These are phyloP conservation scores for Pantherophis vulpinus DNA, from an alignment of 2,797 vertebrate species.

Conservation along the genomic window DNA sequence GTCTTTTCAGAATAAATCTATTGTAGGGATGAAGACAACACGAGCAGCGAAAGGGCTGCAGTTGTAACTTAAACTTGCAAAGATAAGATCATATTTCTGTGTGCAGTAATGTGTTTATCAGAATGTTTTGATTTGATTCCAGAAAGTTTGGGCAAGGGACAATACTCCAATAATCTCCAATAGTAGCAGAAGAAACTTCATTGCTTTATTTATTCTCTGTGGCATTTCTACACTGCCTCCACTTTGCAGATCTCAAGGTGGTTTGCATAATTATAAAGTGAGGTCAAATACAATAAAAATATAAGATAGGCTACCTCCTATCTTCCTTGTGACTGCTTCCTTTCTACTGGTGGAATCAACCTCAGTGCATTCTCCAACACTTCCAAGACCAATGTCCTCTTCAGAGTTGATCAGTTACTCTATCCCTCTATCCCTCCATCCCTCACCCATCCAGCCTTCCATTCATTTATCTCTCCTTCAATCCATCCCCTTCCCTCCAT, in stretches of 20 bases:
- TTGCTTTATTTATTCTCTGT: neutral
- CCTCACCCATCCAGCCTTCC: neutral
- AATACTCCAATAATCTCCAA: neutral
- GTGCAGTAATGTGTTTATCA: neutral
- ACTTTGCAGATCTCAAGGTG: neutral
- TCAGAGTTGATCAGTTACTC: neutral
- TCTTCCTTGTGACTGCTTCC: neutral
- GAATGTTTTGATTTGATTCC: too few relatives aligned
- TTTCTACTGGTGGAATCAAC: neutral
- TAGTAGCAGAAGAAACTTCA: neutral
- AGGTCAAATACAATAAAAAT: neutral
- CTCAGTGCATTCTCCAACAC: neutral
- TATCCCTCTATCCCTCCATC: neutral
- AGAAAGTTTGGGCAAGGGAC: neutral
- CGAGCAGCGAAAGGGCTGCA: neutral
- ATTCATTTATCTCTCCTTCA: neutral
- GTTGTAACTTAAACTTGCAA: neutral
- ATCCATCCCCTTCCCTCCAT: too few relatives aligned
- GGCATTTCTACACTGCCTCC: neutral
- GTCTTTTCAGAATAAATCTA: neutral
- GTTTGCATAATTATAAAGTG: neutral
- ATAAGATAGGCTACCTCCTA: neutral
- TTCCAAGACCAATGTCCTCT: neutral
- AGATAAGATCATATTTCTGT: neutral
- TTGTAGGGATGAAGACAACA: neutral